These are phyloP conservation scores for Meiosimyza decipiens DNA, from an alignment of 2,888 invertebrate genomes.

Conservation along the genomic window DNA sequence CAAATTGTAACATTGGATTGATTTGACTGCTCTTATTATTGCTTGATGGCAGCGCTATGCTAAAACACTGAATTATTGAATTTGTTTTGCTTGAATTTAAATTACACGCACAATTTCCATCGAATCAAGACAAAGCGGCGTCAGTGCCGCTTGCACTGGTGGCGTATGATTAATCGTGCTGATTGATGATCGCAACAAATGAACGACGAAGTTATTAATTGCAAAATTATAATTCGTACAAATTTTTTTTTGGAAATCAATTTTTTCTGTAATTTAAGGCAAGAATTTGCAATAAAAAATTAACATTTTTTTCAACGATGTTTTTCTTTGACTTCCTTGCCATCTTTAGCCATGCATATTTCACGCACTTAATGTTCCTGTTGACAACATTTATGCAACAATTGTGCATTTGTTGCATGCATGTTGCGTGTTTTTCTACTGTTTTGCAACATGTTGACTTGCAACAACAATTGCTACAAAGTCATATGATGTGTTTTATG, in stretches of 20 bases:
- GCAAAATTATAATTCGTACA: no score
- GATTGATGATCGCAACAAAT: conserved; percentile 40
- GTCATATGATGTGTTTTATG: conserved; percentile 42
- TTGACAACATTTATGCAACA: conserved; percentile 33
- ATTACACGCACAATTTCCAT: conserved; percentile 63
- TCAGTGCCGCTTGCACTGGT: conserved; percentile 29
- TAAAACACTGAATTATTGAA: conserved; percentile 30
- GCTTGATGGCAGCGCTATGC: background rate
- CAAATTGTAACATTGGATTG: background rate
- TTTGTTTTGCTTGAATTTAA: conserved; percentile 48
- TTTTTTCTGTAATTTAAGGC: no score
- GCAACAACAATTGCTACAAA: conserved; percentile 34
- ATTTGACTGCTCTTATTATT: background rate
- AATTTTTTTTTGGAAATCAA: no score
- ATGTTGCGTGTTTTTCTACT: background rate
- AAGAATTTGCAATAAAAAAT: no score
- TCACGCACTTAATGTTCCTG: conserved; percentile 29
- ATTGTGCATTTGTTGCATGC: conserved; percentile 22
- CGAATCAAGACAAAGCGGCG: conserved; percentile 54
- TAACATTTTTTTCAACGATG: no score
- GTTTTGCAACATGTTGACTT: conserved; percentile 7
- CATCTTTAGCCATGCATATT: conserved; percentile 15
- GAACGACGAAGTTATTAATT: conserved; percentile 27
- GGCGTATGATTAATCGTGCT: conserved; percentile 36
- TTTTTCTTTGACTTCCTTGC: background rate